Evolutionary conservation across 2,113 vertebrate genomes (phyloP), one percentile per base, ranked within the genome.

Genomic region (Ginglymostoma cirratum): DNA sequence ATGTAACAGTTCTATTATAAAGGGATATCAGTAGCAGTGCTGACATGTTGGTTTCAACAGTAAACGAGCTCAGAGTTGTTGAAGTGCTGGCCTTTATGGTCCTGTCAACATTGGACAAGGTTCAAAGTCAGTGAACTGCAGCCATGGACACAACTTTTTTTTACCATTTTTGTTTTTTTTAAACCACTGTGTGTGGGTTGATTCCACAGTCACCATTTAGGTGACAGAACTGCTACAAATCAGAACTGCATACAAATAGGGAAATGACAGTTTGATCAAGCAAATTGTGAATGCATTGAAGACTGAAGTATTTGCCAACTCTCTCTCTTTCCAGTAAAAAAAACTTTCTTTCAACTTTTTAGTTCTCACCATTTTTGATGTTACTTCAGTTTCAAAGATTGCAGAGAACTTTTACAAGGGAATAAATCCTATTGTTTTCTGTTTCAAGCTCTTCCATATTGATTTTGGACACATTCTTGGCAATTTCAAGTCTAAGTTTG

Each of bases 401-500:
- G n/a, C 65, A n/a, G 7, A 83, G 17, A 67, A 21, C 95, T 96
- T 0, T 0, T 55, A 52, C 0, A 8, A 70, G 0, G 67, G 96
- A 96, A 24, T 96, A 96, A 96, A 96, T 96, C 96, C 96, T 38
- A 0, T 27, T 76, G 2, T 94, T 4, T 42, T 0, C 95, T 65
- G 96, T 96, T 96, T 96, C 45, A 96, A 99, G 99, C 99, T 99
- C 95, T 99, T 99, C 97, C 99, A 99, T 97, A 99, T 99, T 96
- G 99, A 99, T 97, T 99, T 99, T 96, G 99, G 99, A 61, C 99
- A 99, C 97, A 99, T 99, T 97, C 98, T 99, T 97, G 99, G 99
- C 96, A 99, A 99, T 97, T 99, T 99, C 97, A 99, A 99, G 96
- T 99, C 99, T 89, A 99, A 99, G 97, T 99, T 99, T 97, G 99